Base-by-base conservation (phyloP, 2,113 vertebrate genomes). In the Chaetodon trifascialis region DNA sequence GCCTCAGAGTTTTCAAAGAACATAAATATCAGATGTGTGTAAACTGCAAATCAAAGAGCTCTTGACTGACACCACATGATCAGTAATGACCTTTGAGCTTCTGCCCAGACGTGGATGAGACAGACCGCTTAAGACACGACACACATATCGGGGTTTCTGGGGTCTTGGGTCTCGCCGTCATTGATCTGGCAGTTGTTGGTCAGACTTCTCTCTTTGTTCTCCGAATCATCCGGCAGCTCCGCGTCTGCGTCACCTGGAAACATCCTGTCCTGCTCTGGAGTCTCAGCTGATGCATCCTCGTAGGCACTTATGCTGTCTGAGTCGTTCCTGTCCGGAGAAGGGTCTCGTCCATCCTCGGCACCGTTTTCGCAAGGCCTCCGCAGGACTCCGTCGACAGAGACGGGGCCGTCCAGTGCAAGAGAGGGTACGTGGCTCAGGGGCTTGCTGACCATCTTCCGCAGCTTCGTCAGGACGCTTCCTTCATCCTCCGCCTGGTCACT, bases 231-330 rank as follows among this genome's bases (percentile, higher is more conserved):
- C 2, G 76, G 82, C 54, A 91, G 79, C 55, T 84, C 91, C 14
- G 9, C 30, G 11, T 89, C 91, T 14, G 73, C 86, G 7, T 86
- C 85, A 2, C 77, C 91, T 10, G 86, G 84, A 19, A 92, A 90
- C 47, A 74, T 52, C 77, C 52, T 11, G 40, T 91, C 89, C 49
- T 90, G 85, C 79, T 95, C 94, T 1, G 95, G 94, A 15, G 91
- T 94, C 11, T 94, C 94, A 3, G 89, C 83, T 1, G 71, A 93
- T 0, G 95, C 95, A 1, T 95, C 95, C 74, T 95, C 94, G 16
- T 95, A 95, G 83, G 93, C 94, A 59, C 94, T 95, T 38, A 80
- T 19, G 80, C 91, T 95, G 83, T 95, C 95, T 0, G 94, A 86
- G 80, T 94, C 91, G 4, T 90, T 91, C 17, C 46, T 78, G 14